Percentiles rank a stretch among this genome's conserved stretches.
phyloP scores from a whole-genome alignment of 2,888 invertebrate genomes.

The Prenolepis imparis region DNA sequence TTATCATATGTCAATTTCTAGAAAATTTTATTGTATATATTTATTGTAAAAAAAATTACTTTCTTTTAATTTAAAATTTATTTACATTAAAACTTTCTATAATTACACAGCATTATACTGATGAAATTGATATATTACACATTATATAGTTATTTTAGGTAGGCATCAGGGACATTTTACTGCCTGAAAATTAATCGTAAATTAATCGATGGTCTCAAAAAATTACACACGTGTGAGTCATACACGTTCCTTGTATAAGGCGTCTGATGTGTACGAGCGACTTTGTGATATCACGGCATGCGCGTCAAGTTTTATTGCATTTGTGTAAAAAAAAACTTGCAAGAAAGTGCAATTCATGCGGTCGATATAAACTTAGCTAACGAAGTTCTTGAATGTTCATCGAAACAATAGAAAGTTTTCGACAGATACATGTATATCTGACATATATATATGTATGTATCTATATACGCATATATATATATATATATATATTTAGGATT shows the following conservation, averaged over 20 bases:
- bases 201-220: background rate
- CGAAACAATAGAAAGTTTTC: background rate
- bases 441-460: too few relatives aligned
- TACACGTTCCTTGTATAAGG: background rate
- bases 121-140: background rate
- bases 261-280: background rate
- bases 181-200: background rate
- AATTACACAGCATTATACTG: background rate
- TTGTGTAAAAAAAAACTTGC: background rate
- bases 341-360: background rate
- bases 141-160: background rate
- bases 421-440: background rate
- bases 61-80: background rate
- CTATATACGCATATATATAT: too few relatives aligned
- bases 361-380: conserved; percentile 10
- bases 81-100: background rate
- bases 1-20: background rate
- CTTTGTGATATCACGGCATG: background rate
- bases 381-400: background rate
- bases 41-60: background rate
- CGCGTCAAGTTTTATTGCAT: background rate
- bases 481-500: background rate
- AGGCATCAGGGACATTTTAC: background rate
- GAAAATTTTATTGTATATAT: background rate
- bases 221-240: background rate